Conservation (phyloP, 1,140 invertebrate species). For the Adoxophyes honmai region DNA sequence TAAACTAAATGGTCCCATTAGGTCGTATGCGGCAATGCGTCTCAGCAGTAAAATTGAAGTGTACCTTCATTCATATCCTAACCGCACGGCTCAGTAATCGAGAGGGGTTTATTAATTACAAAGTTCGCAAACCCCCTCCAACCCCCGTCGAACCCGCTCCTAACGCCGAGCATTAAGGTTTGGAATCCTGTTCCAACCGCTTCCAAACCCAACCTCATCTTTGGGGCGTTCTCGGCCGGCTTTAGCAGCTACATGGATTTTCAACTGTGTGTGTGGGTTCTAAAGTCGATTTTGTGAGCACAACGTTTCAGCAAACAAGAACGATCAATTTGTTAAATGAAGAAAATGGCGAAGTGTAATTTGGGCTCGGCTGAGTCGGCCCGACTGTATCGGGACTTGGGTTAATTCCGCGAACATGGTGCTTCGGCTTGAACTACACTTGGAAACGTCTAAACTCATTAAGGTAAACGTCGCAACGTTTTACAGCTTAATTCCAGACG, state of each 20-base stretch:
- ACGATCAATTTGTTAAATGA: slow-evolving; percentile 76
- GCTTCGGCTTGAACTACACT: not conserved
- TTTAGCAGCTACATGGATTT: slow-evolving; percentile 28
- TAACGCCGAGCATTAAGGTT: slow-evolving; percentile 46
- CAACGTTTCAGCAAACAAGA: slow-evolving; percentile 31
- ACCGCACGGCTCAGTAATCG: slow-evolving; percentile 63
- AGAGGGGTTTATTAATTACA: slow-evolving; percentile 76
- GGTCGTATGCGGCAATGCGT: too few species aligned
- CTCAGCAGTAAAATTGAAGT: too few species aligned
- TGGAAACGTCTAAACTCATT: too few species aligned
- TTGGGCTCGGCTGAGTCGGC: slow-evolving; percentile 29
- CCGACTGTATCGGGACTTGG: not conserved
- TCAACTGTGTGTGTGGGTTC: slow-evolving; percentile 31
- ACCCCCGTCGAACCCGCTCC: slow-evolving; percentile 25
- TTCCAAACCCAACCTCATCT: slow-evolving; percentile 64
- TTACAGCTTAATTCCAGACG: too few species aligned
- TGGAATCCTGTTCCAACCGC: slow-evolving; percentile 47
- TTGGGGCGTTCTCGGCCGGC: slow-evolving; percentile 45
- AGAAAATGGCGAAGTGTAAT: slow-evolving; percentile 72
- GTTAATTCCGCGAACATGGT: not conserved
- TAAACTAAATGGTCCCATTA: too few species aligned
- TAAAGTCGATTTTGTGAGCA: slow-evolving; percentile 35
- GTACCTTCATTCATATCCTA: not conserved
- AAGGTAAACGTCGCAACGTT: too few species aligned
- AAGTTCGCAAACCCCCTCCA: slow-evolving; percentile 59